Evolutionary conservation across 2,888 invertebrate genomes (phyloP).

Genomic region (Drosophila limbata): DNA sequence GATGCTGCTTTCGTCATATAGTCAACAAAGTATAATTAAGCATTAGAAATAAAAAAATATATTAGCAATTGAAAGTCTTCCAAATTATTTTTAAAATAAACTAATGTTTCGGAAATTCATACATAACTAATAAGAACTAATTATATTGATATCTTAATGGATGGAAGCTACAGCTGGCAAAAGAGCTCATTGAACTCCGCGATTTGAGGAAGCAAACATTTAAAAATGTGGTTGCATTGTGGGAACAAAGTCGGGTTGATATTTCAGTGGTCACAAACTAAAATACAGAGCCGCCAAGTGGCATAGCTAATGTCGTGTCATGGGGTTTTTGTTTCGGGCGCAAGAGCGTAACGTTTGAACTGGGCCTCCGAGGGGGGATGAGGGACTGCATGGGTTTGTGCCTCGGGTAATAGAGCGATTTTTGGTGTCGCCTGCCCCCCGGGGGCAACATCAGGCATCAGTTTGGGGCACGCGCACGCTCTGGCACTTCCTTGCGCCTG

Average conservation of each 20-base stretch:
- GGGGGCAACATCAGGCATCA: conserved; percentile 9
- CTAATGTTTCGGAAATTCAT: too few species aligned
- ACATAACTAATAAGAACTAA: too few species aligned
- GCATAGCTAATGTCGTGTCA: conserved; percentile 62
- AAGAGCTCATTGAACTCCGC: conserved; percentile 41
- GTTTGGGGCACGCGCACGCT: conserved; percentile 74
- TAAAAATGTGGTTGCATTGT: conserved; percentile 29
- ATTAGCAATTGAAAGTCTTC: too few species aligned
- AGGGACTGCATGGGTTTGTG: neutral
- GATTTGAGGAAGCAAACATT: conserved; percentile 20
- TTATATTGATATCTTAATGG: too few species aligned
- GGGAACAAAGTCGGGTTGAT: conserved; percentile 12
- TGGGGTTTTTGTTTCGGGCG: conserved; percentile 62
- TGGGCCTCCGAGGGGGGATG: conserved; percentile 19
- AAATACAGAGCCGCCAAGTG: conserved; percentile 58
- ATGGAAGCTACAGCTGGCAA: conserved; percentile 1
- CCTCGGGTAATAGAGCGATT: conserved; percentile 65
- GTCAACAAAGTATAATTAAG: too few species aligned
- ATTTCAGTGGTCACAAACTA: conserved; percentile 47
- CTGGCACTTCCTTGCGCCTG: conserved; percentile 80
- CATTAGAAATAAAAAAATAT: too few species aligned
- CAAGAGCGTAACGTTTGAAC: conserved; percentile 72
- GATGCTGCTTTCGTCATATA: too few species aligned
- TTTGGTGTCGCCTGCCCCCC: conserved; percentile 35
- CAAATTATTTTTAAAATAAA: too few species aligned